Base-by-base conservation (phyloP, 2,797 vertebrate genomes). In the Natrix natrix region DNA sequence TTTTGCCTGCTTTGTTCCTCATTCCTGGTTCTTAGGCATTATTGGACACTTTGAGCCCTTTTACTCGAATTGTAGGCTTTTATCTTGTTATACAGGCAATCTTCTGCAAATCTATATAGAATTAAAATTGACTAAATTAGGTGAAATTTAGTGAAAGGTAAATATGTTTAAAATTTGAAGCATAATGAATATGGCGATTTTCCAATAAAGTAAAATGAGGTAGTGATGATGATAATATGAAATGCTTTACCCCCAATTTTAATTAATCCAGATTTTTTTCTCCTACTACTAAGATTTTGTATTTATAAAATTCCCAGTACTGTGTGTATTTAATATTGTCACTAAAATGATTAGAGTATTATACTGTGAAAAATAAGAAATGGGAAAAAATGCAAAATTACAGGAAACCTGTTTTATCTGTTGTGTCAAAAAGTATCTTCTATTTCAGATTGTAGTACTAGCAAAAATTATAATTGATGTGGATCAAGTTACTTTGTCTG, bases 361-460 rank as follows among this genome's bases (percentile, higher is more conserved):
- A 28, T 63, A 28, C 37, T 48, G 24, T 63, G 22, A 8, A 28
- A 90, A 93, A 22, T 26, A 66, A 3, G 54, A 87, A 74, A 87
- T 57, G 43, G 4, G 4, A 2, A 14, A 22, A 14, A 63, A 11
- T 60, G 22, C 16, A 20, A n/a, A 78, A 52, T 43, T 16, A 14
- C 16, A 37, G 28, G 86, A 86, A 22, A 17, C 17, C 2, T 91
- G n/a, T 12, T 57, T 63, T 74, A 90, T 60, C 10, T 63, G 17
- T 83, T n/a, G 6, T 87, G 28, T 90, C 20, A 78, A 94, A 86
- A 94, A 86, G 78, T 69, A 90, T 92, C 43, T 95, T 91, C 93
- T 13, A 86, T 96, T 95, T 93, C 94, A 98, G 98, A 97, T 98
- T 89, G 96, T 98, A n/a, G 90, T 98, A 56, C 95, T 98, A 89